Percentiles rank a stretch among this genome's conserved stretches.
Evolutionary conservation across 2,113 vertebrate genomes (phyloP).

Genomic region (Athene cunicularia): DNA sequence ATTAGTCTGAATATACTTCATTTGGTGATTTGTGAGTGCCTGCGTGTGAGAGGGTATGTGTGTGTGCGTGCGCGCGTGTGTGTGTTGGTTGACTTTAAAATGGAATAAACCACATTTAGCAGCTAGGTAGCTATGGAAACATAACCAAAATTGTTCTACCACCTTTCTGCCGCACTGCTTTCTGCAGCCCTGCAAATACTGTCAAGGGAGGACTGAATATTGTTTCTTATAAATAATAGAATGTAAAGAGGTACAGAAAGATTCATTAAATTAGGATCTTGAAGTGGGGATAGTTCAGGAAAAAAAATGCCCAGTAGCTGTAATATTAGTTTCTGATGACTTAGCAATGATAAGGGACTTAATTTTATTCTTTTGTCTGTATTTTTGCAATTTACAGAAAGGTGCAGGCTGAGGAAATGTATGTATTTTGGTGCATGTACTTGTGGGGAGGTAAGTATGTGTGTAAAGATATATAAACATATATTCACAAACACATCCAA

Average conservation of each 20-base stretch:
- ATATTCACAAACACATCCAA: background rate
- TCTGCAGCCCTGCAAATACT: conserved; percentile 69
- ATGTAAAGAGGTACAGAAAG: conserved; percentile 65
- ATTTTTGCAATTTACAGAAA: background rate
- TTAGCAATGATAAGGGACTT: conserved; percentile 12
- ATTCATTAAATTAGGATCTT: conserved; percentile 62
- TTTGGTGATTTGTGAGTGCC: conserved; percentile 25
- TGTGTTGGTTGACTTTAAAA: conserved; percentile 76
- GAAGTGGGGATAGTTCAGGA: conserved; percentile 56
- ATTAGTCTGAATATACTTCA: conserved; percentile 56
- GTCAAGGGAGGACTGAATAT: conserved; percentile 74
- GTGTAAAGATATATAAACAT: background rate
- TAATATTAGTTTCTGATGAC: conserved; percentile 57
- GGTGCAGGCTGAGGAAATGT: background rate
- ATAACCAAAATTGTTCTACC: conserved; percentile 79
- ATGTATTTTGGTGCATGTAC: background rate
- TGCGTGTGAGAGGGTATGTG: background rate
- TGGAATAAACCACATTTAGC: conserved; percentile 78
- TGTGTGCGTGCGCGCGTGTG: background rate
- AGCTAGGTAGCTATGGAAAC: conserved; percentile 85
- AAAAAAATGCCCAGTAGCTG: conserved; percentile 42
- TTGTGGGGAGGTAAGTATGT: background rate
- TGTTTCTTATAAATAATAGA: conserved; percentile 83
- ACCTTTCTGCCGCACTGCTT: conserved; percentile 74
- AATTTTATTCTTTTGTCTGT: background rate